Evolutionary conservation across 2,113 vertebrate species (phyloP).

Genomic region (Callospermophilus lateralis): DNA sequence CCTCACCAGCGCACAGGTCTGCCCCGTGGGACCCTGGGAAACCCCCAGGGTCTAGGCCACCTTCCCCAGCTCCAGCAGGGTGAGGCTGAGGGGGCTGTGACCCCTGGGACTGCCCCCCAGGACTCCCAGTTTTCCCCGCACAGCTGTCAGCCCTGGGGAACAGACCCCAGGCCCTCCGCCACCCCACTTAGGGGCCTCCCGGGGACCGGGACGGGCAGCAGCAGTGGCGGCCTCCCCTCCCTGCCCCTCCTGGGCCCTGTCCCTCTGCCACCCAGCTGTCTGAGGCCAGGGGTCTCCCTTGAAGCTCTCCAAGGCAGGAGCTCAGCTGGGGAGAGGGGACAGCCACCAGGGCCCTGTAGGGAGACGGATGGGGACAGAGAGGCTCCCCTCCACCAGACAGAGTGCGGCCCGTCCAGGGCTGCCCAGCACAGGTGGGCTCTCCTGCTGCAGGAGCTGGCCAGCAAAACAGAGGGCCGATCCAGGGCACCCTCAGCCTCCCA

Average conservation of each 20-base stretch:
- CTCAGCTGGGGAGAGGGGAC: background rate
- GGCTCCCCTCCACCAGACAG: background rate
- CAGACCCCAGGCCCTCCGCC: background rate
- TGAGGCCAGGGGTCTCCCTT: background rate
- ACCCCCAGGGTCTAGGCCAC: no score
- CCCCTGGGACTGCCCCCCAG: background rate
- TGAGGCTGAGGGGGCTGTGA: background rate
- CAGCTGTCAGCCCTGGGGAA: background rate
- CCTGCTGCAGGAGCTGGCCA: no score
- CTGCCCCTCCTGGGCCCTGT: background rate
- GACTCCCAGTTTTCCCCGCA: background rate
- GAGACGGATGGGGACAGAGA: no score
- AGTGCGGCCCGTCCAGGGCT: background rate
- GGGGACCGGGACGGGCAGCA: no score
- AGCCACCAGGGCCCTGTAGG: background rate
- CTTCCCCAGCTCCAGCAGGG: background rate
- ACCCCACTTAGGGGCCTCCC: background rate
- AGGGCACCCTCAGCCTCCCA: background rate
- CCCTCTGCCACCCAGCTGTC: background rate
- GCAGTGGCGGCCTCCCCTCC: background rate
- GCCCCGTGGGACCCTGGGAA: no score
- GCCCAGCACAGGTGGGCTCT: no score
- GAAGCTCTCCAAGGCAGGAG: background rate
- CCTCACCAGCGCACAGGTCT: no score
- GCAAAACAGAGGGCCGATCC: no score